These are phyloP conservation scores for Dryococelus australis DNA, from an alignment of 2,888 invertebrate genomes.

Conservation along the genomic window DNA sequence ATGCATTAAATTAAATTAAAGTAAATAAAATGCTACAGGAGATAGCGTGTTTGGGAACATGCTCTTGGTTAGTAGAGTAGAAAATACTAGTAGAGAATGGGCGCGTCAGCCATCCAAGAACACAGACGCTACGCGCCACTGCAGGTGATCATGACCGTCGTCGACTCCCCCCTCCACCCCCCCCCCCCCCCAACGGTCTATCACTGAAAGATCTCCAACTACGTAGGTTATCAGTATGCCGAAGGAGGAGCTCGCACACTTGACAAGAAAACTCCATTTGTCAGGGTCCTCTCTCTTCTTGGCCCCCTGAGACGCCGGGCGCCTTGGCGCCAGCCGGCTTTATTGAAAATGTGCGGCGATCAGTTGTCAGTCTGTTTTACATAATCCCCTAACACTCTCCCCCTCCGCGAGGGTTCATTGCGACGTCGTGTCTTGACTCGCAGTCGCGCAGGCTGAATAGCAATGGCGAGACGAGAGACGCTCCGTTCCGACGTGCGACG, in stretches of 20 bases:
- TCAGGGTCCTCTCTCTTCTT: neutral
- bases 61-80: too few species aligned
- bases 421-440: neutral
- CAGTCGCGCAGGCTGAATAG: too few species aligned
- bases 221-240: neutral
- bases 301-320: neutral
- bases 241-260: neutral
- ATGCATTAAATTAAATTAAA: too few species aligned
- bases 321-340: neutral
- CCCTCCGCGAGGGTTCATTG: neutral
- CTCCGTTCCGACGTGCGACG: too few species aligned
- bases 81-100: too few species aligned
- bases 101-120: too few species aligned
- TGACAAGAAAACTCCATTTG: conserved; percentile 16
- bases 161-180: neutral
- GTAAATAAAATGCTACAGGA: too few species aligned
- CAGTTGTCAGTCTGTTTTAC: conserved; percentile 11
- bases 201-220: neutral
- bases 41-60: too few species aligned
- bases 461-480: too few species aligned
- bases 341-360: conserved; percentile 1
- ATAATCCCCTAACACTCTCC: neutral
- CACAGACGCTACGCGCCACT: too few species aligned
- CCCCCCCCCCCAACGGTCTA: neutral
- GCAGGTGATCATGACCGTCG: neutral